These are phyloP conservation scores for Drosophila neotestacea DNA, from an alignment of 2,888 invertebrate genomes.

Conservation along the genomic window DNA sequence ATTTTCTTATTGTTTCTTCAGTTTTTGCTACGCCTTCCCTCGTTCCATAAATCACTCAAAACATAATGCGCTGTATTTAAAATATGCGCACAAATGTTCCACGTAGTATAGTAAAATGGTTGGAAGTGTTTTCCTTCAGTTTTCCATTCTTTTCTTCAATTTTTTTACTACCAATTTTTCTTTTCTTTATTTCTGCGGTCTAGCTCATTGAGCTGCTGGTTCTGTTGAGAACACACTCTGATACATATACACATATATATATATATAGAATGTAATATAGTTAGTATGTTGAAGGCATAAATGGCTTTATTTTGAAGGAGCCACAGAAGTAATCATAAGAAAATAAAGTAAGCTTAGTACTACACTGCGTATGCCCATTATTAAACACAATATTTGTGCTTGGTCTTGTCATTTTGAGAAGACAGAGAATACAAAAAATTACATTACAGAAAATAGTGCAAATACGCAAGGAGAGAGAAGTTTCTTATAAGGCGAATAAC, in stretches of 20 bases:
- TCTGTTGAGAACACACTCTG: conserved; percentile 46
- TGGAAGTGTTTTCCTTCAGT: conserved; percentile 50
- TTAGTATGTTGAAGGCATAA: conserved; percentile 41
- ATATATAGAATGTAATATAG: conserved; percentile 26
- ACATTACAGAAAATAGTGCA: conserved; percentile 11
- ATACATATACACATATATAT: not conserved
- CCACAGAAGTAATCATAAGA: conserved; percentile 23
- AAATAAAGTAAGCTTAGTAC: conserved; percentile 35
- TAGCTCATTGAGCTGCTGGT: conserved; percentile 59
- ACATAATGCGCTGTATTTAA: conserved; percentile 75
- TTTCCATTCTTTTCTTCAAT: conserved; percentile 13
- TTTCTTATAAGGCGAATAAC: not conserved
- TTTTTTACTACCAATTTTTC: conserved; percentile 18
- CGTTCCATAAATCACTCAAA: conserved; percentile 72
- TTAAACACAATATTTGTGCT: conserved; percentile 53
- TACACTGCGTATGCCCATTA: conserved; percentile 38
- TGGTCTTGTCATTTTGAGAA: conserved; percentile 21
- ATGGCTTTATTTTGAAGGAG: conserved; percentile 35
- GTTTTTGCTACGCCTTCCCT: conserved; percentile 17
- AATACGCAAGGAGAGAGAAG: conserved; percentile 11
- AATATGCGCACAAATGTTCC: conserved; percentile 71
- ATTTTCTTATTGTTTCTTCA: conserved; percentile 49
- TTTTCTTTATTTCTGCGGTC: conserved; percentile 22
- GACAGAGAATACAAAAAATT: conserved; percentile 1
- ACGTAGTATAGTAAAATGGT: conserved; percentile 33